A percentile compares a stretch with the other conserved stretches of the same genome.
Conservation (phyloP, 2,797 vertebrate genomes). For the Delichon dasypus region DNA sequence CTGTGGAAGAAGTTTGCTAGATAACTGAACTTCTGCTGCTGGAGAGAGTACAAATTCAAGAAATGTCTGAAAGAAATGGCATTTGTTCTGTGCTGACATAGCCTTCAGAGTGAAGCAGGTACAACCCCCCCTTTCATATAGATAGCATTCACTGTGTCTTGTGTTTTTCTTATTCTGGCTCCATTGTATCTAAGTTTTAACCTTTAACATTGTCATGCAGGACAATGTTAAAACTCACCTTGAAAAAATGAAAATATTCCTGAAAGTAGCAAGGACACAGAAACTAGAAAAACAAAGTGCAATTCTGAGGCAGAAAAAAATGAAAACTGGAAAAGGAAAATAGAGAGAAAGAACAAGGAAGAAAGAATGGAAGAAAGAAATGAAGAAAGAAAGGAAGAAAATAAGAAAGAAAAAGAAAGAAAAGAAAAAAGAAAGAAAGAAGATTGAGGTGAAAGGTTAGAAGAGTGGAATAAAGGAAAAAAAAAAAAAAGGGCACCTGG, state of each 20-base stretch:
- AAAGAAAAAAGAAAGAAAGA: too few species aligned
- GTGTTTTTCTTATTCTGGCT: neutral
- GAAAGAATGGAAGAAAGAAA: too few species aligned
- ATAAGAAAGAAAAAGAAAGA: accelerated
- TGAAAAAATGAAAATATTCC: neutral
- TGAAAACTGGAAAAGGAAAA: neutral
- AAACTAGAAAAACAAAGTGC: neutral
- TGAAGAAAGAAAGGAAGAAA: neutral
- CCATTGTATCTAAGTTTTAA: neutral
- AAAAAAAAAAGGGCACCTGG: neutral
- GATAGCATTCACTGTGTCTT: neutral
- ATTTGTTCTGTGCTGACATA: neutral
- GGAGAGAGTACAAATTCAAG: neutral
- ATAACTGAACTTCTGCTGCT: neutral
- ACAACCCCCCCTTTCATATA: neutral
- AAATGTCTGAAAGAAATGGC: neutral
- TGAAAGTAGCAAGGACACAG: neutral
- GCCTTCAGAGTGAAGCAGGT: neutral
- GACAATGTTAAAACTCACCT: neutral
- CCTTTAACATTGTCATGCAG: neutral
- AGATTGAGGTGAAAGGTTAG: neutral
- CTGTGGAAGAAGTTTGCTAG: neutral
- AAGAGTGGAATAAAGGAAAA: neutral
- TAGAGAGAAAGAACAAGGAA: neutral
- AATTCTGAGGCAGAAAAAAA: neutral